phyloP scores from a whole-genome alignment of 1,140 invertebrate species.

The Daktulosphaira vitifoliae region DNA sequence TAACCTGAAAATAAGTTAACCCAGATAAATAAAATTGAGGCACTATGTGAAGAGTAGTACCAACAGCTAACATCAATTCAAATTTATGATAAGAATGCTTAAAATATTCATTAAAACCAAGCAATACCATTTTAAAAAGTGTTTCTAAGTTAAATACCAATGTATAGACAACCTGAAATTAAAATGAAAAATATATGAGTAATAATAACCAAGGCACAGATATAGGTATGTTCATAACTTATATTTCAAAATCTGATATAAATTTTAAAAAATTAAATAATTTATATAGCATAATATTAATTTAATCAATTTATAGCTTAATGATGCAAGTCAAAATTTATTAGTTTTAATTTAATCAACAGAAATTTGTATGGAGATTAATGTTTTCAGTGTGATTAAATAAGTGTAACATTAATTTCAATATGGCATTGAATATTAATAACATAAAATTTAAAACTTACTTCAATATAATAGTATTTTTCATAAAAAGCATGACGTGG shows the following conservation, averaged over 20 bases:
- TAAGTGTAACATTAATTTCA: too few relatives aligned
- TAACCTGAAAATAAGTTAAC: constrained; percentile 95
- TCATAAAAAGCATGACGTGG: constrained; percentile 73
- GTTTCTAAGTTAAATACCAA: constrained; percentile 91
- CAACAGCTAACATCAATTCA: constrained; percentile 85
- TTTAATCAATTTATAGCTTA: too few relatives aligned
- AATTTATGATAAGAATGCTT: constrained; percentile 97
- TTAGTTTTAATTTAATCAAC: too few relatives aligned
- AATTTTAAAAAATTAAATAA: too few relatives aligned
- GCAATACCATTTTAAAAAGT: constrained; percentile 94
- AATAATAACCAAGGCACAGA: too few relatives aligned
- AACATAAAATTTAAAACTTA: constrained; percentile 41
- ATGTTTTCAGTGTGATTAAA: too few relatives aligned
- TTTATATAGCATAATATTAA: too few relatives aligned
- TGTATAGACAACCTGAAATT: constrained; percentile 75
- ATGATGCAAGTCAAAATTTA: too few relatives aligned
- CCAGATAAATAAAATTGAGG: constrained; percentile 83
- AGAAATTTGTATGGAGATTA: too few relatives aligned
- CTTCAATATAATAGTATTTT: constrained; percentile 91
- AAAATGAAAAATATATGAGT: too few relatives aligned
- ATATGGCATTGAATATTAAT: neutral
- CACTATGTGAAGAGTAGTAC: constrained; percentile 91
- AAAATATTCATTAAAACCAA: constrained; percentile 89
- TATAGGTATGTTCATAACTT: too few relatives aligned
- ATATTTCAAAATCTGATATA: too few relatives aligned